A percentile compares a stretch with the other conserved stretches of the same genome.
phyloP scores from a whole-genome alignment of 2,888 invertebrate species.

The Polymixis flavicincta region DNA sequence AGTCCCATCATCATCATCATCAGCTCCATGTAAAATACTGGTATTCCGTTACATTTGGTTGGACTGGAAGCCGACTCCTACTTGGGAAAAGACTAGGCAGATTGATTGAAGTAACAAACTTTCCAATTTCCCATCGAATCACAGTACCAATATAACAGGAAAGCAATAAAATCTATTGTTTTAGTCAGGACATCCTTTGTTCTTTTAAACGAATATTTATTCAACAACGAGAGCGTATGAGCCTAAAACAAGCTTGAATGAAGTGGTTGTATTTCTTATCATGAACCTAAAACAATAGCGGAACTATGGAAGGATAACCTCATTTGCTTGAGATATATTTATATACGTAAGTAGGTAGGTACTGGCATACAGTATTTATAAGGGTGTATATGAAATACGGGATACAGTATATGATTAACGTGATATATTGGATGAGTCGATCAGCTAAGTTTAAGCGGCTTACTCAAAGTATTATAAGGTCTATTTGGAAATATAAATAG shows the following conservation, averaged over 20 bases:
- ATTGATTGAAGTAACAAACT: background rate
- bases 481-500: constrained; percentile 3
- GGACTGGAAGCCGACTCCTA: too few species aligned
- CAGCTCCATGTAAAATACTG: too few species aligned
- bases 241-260: constrained; percentile 29
- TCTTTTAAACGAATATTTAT: constrained; percentile 26
- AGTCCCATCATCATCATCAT: too few species aligned
- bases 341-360: constrained; percentile 17
- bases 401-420: constrained; percentile 29
- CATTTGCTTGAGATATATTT: constrained; percentile 26
- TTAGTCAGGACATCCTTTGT: constrained; percentile 28
- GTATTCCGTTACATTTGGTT: too few species aligned
- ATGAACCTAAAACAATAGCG: constrained; percentile 51
- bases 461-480: constrained; percentile 23
- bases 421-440: constrained; percentile 18
- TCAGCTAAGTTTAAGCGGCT: constrained; percentile 16
- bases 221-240: constrained; percentile 32
- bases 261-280: constrained; percentile 44
- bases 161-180: constrained; percentile 2
- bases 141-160: constrained; percentile 16
- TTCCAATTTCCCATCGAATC: constrained; percentile 18
- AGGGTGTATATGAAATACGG: background rate
- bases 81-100: too few species aligned
- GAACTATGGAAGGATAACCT: constrained; percentile 30
- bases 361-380: background rate